phyloP scores from a whole-genome alignment of 1,140 invertebrate genomes.

The Rhyzopertha dominica region DNA sequence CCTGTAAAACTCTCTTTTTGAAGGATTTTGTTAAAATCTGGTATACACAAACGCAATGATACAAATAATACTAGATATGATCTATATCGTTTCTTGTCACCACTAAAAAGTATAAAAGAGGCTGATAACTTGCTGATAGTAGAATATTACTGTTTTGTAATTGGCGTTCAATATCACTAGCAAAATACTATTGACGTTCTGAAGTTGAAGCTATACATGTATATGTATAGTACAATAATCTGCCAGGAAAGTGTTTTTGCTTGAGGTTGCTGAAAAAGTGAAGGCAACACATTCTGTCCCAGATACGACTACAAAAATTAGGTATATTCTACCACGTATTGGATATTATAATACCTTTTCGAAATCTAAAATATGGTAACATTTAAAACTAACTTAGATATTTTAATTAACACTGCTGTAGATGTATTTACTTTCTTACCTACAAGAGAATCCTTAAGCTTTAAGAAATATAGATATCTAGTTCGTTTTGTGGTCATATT shows the following conservation, averaged over 20 bases:
- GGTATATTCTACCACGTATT: background rate
- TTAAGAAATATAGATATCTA: background rate
- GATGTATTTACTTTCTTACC: too few species aligned
- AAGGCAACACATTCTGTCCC: background rate
- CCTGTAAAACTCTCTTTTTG: too few species aligned
- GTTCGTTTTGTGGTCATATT: background rate
- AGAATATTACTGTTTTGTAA: too few species aligned
- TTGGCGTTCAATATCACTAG: too few species aligned
- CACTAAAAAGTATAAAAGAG: too few species aligned
- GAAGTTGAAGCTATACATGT: background rate
- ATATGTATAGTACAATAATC: background rate
- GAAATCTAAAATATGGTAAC: background rate
- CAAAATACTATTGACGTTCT: too few species aligned
- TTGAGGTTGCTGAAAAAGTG: background rate
- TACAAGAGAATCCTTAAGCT: background rate
- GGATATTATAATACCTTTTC: background rate
- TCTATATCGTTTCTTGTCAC: too few species aligned
- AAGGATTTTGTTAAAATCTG: too few species aligned
- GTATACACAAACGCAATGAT: too few species aligned
- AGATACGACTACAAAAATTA: background rate
- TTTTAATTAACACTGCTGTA: background rate
- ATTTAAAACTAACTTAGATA: background rate
- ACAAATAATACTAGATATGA: too few species aligned
- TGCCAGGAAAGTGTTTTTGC: background rate
- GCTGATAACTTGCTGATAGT: too few species aligned